phyloP scores from a whole-genome alignment of 1,140 invertebrate genomes.

The Drosophila miranda region DNA sequence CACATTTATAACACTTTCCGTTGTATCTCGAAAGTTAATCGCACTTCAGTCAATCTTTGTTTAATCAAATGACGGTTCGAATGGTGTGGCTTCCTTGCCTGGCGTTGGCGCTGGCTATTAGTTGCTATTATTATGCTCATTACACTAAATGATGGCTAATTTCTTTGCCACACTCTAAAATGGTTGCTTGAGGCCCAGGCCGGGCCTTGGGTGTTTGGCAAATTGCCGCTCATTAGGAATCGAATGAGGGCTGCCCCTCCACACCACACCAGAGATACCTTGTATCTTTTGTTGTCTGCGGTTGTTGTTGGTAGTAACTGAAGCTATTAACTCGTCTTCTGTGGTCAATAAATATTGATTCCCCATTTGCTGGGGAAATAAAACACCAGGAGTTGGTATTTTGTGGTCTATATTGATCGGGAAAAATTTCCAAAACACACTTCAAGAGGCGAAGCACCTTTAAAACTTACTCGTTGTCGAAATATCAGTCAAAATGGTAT shows the following conservation, averaged over 20 bases:
- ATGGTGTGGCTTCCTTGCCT: not conserved
- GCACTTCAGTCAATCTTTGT: slow-evolving; percentile 73
- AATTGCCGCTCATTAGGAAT: slow-evolving; percentile 64
- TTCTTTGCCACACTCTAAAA: slow-evolving; percentile 78
- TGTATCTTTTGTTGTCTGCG: not conserved
- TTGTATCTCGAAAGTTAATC: slow-evolving; percentile 50
- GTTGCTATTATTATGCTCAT: slow-evolving; percentile 76
- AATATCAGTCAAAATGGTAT: no score
- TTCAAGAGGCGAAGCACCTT: no score
- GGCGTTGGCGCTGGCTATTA: slow-evolving; percentile 42
- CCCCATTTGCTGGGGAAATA: not conserved
- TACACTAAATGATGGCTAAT: slow-evolving; percentile 75
- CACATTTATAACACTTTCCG: slow-evolving; percentile 72
- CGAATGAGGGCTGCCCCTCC: not conserved
- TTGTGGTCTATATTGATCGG: no score
- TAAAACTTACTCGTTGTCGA: no score
- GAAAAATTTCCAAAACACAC: no score
- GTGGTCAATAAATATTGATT: slow-evolving; percentile 31
- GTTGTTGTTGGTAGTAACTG: slow-evolving; percentile 15
- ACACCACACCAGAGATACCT: not conserved
- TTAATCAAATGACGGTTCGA: slow-evolving; percentile 58
- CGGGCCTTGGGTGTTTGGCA: slow-evolving; percentile 55
- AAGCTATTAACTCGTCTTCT: slow-evolving; percentile 27
- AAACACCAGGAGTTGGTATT: not conserved
- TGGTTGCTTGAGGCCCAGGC: slow-evolving; percentile 9